Base-by-base conservation (phyloP, 2,113 vertebrate genomes). In the Xiphorhynchus elegans region DNA sequence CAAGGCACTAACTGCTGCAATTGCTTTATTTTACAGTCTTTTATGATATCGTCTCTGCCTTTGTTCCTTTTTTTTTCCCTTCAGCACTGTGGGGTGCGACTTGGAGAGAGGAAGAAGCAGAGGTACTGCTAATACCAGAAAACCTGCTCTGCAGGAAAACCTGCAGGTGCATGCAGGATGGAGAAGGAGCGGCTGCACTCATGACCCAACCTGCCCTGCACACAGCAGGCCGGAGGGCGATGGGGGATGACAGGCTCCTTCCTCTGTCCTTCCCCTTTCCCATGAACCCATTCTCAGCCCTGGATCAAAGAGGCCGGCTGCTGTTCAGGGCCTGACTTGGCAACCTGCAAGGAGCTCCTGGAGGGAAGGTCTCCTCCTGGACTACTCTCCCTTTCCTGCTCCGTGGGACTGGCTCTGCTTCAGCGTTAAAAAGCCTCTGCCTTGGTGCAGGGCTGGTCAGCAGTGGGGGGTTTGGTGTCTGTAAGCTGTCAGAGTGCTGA, bases 111-210 rank as follows among this genome's bases (percentile, higher is more conserved):
- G 84, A 76, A 55, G 62, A 21, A 70, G 76, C 50, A 62, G 59
- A 6, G 3, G 42, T 84, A 77, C 90, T 39, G 0, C 83, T 83
- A 83, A 92, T 74, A 66, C 79, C 83, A 74, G 76, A 84, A 95
- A 97, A 97, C 96, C 95, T 55, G 96, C 86, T 95, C 83, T 70
- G 83, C 95, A 92, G 86, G 88, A 96, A 95, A 95, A 77, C 67
- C 42, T 46, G 79, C 92, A 12, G 42, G 14, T 74, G 75, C 10
- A 3, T 39, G 55, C 37, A 4, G 70, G 92, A 39, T 12, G 79
- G 62, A 58, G 68, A 95, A 93, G 95, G 95, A 95, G 94, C 2
- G 21, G 95, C 92, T 21, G 33, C 44, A 1, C 50, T 86, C 92
- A 67, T 77, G 96, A 93, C 83, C 47, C 88, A 77, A 84, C 90